Percentiles rank a stretch among this genome's conserved stretches.
Evolutionary conservation across 2,888 invertebrate species (phyloP).

Genomic region (Neoaliturus tenellus): DNA sequence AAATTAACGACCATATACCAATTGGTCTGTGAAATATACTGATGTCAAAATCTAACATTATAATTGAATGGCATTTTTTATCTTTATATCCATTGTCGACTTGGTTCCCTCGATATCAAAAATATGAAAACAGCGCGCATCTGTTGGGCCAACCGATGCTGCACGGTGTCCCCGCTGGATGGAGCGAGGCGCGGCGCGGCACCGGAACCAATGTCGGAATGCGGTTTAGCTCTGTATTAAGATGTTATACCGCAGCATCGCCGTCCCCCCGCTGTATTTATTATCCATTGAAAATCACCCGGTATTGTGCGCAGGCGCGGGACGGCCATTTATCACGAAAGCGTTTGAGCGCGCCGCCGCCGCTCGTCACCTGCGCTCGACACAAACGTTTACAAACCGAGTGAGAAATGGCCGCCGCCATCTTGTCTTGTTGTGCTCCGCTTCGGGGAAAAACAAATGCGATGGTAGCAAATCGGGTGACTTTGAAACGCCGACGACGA

Average conservation of each 20-base stretch:
- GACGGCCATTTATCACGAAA: neutral
- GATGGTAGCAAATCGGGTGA: slow-evolving; percentile 45
- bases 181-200: neutral
- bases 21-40: no score
- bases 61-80: no score
- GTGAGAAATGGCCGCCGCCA: slow-evolving; percentile 48
- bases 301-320: slow-evolving; percentile 36
- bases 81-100: no score
- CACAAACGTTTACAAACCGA: slow-evolving; percentile 35
- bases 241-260: slow-evolving; percentile 51
- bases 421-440: slow-evolving; percentile 7
- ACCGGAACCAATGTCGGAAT: slow-evolving; percentile 46
- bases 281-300: slow-evolving; percentile 52
- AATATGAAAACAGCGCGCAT: neutral
- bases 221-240: slow-evolving; percentile 49
- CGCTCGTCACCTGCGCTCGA: slow-evolving; percentile 18
- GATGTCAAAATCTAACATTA: no score
- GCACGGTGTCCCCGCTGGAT: neutral
- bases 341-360: slow-evolving; percentile 22
- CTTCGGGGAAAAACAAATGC: slow-evolving; percentile 48
- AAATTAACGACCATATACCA: no score
- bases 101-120: no score
- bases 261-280: slow-evolving; percentile 48
- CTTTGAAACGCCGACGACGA: neutral
- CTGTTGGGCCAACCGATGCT: neutral